Evolutionary conservation across 1,140 invertebrate species (phyloP).

Genomic region (Orchesella cincta): DNA sequence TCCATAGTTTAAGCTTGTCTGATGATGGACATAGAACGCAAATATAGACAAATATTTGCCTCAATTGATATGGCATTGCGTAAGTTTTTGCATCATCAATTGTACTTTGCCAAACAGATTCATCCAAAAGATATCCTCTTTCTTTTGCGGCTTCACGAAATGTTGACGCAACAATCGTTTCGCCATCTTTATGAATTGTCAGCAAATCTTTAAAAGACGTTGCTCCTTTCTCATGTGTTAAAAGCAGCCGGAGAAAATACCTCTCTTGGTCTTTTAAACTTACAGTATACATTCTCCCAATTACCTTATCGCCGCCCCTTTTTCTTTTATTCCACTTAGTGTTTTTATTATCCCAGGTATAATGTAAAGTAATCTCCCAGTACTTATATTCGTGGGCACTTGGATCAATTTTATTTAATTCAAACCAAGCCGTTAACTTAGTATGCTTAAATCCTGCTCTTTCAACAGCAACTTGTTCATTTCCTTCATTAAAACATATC

Average conservation of each 20-base stretch:
- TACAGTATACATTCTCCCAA: slow-evolving; percentile 53
- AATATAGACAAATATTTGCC: slow-evolving; percentile 57
- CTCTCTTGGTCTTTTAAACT: slow-evolving; percentile 51
- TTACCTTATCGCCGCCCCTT: slow-evolving; percentile 35
- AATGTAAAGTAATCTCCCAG: slow-evolving; percentile 34
- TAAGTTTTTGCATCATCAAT: slow-evolving; percentile 51
- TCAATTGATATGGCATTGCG: slow-evolving; percentile 55
- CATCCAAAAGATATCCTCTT: slow-evolving; percentile 55
- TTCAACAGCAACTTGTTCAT: slow-evolving; percentile 52
- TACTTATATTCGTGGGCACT: slow-evolving; percentile 13
- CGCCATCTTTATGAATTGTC: slow-evolving; percentile 38
- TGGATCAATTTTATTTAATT: slow-evolving; percentile 27
- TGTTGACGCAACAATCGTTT: slow-evolving; percentile 26
- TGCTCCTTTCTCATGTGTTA: slow-evolving; percentile 49
- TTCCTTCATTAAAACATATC: slow-evolving; percentile 50
- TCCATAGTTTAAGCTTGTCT: slow-evolving; percentile 52
- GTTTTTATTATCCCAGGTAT: slow-evolving; percentile 28
- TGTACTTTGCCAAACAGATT: slow-evolving; percentile 52
- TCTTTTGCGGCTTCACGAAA: slow-evolving; percentile 48
- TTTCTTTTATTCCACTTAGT: slow-evolving; percentile 17
- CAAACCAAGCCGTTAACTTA: slow-evolving; percentile 27
- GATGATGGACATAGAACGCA: slow-evolving; percentile 52
- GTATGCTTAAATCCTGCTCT: slow-evolving; percentile 53
- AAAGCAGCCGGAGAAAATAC: slow-evolving; percentile 52
- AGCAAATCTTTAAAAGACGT: slow-evolving; percentile 43